Evolutionary conservation across 2,888 invertebrate genomes (phyloP), one percentile per base, ranked within the genome.

Genomic region (Siphonodentalium dalli): DNA sequence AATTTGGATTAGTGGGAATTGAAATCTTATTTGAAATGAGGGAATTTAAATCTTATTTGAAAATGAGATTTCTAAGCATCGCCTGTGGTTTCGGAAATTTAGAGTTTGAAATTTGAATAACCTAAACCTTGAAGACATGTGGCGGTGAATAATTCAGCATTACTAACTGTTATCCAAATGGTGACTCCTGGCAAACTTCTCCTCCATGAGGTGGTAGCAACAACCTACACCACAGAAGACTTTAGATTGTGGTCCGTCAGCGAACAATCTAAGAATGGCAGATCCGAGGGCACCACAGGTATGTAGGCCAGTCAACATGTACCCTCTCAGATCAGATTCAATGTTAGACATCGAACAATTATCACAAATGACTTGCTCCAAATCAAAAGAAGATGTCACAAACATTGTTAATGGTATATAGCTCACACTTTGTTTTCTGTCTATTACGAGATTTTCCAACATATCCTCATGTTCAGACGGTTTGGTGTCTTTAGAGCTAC

Each of bases 201-300:
- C 79, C 8, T 67, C 59, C 52, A 95, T 81, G 1, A 90, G 84
- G 80, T 95, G 92, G 82, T 93, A 94, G 77, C 95, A 95, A 77
- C 95, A 96, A 0, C 93, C 92, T 31, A 95, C 90, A 74, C 89
- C 90, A 70, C 91, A 89, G 1, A 93, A 76, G 0, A 87, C 85
- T 52, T 86, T 86, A 0, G 88, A 67, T 20, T 54, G 38, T 6
- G 53, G 34, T 54, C 86, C 86, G 38, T 80, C 68, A 3, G 83
- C 75, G 75, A 92, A 94, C 13, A 91, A 84, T 57, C 87, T 86
- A 1, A 93, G 82, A 34, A 88, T 88, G 11, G 87, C 87, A 1
- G 91, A 84, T 0, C 90, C 89, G 6, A 95, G 83, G 82, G 90
- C 88, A 0, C 95, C 95, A 79, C 95, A 95, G 0, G 94, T 93